Evolutionary conservation across 1,140 invertebrate genomes (phyloP).

Genomic region (Drosophila leontia): DNA sequence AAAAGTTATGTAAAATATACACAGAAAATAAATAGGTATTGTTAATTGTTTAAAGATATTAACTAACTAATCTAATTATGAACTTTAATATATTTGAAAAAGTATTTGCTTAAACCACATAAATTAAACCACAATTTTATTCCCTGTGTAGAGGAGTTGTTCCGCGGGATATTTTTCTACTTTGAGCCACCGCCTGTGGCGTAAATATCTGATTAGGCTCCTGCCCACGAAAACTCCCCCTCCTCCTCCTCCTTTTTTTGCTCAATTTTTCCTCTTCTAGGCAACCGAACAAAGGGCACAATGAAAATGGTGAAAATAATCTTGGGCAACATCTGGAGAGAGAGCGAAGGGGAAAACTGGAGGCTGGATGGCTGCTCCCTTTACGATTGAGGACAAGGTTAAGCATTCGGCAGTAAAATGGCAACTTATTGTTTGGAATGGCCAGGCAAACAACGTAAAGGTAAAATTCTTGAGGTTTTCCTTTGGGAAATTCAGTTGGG

Average conservation of each 20-base stretch:
- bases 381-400: conserved; percentile 62
- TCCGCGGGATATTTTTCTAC: conserved; percentile 36
- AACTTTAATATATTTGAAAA: not conserved
- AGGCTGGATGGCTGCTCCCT: too few species aligned
- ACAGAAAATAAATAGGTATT: too few species aligned
- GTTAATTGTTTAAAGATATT: too few species aligned
- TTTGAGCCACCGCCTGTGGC: conserved; percentile 53
- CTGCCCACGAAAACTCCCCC: conserved; percentile 25
- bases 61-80: too few species aligned
- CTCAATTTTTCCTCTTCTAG: conserved; percentile 27
- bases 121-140: not conserved
- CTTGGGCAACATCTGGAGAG: conserved; percentile 48
- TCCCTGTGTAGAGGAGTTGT: conserved; percentile 21
- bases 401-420: conserved; percentile 63
- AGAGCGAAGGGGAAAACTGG: conserved; percentile 5
- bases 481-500: conserved; percentile 27
- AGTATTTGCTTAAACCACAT: not conserved
- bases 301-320: conserved; percentile 62
- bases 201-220: conserved; percentile 64
- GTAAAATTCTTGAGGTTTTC: conserved; percentile 38
- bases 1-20: not conserved
- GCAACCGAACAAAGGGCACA: conserved; percentile 44
- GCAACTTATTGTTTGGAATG: conserved; percentile 61
- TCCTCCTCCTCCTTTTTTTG: not conserved
- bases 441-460: conserved; percentile 36